These are phyloP conservation scores for Amazona guildingii DNA, from an alignment of 2,113 vertebrate genomes.

Conservation along the genomic window DNA sequence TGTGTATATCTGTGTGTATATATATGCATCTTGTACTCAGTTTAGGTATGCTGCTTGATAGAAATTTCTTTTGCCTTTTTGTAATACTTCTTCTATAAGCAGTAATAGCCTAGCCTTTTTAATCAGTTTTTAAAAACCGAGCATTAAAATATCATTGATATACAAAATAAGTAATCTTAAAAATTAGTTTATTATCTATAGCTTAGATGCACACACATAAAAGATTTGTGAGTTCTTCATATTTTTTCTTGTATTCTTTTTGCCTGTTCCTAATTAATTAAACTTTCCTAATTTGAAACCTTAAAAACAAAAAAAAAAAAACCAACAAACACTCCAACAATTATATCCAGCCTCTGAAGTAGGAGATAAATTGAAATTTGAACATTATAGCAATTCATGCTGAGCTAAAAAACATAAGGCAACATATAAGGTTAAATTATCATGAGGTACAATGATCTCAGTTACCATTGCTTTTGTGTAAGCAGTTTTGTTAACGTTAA, in stretches of 20 bases:
- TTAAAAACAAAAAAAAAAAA: neutral
- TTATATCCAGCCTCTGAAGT: neutral
- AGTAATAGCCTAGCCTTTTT: neutral
- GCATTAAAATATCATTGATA: neutral
- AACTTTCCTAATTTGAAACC: neutral
- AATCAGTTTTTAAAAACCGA: neutral
- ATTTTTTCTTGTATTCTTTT: neutral
- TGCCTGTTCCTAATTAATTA: neutral
- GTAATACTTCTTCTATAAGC: neutral
- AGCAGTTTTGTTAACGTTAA: conserved; percentile 49
- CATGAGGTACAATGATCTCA: neutral
- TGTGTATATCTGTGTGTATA: accelerated
- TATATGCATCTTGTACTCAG: neutral
- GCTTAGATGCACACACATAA: neutral
- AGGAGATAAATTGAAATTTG: neutral
- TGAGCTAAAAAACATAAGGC: neutral
- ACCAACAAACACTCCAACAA: neutral
- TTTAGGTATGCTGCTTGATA: neutral
- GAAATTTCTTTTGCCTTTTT: neutral
- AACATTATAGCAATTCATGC: neutral
- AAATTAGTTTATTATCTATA: neutral
- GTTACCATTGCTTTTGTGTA: conserved; percentile 20
- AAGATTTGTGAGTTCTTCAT: neutral
- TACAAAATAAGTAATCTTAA: neutral
- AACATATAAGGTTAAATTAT: conserved; percentile 23